Base-by-base conservation (phyloP, 2,888 invertebrate species). In the Lumbricus terrestris region DNA sequence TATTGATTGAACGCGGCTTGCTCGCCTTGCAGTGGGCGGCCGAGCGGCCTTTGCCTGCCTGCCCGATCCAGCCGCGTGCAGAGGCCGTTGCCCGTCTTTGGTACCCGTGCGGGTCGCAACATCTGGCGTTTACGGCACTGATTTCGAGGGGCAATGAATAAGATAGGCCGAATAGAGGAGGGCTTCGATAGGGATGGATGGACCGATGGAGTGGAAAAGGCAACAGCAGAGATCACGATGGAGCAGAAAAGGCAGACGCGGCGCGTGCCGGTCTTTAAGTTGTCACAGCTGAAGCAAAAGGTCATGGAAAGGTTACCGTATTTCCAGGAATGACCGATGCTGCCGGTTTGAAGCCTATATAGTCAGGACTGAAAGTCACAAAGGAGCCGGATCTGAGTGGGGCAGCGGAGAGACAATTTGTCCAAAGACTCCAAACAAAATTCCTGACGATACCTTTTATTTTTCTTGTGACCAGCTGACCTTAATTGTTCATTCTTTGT, bases 81-180 rank as follows among this genome's bases (percentile, higher is more conserved):
- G 69, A 69, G 69, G 69, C 69, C 69, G 69, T 69, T 69, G 69
- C 11, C 69, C n/a, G 69, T 16, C 69, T 69, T 69, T 69, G 69
- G n/a, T 69, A 11, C 69, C 29, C 29, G 69, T n/a, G 69, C n/a
- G 2, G 69, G 69, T 69, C 69, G 69, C 29, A n/a, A 69, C 69
- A 69, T 69, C 69, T 69, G 69, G 29, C 69, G 69, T 69, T 69
- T 69, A n/a, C n/a, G 69, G 69, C 69, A 69, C 69, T 69, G 69
- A 69, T 69, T 69, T 69, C 69, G 69, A 69, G 69, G 69, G 69
- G n/a, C 69, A 69, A 69, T 69, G 69, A 69, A 69, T 69, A 69
- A 29, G 69, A 69, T 69, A n/a, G 29, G 69, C 69, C 69, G 69
- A 69, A n/a, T 29, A 69, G n/a, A n/a, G 8, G 69, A n/a, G 29